Evolutionary conservation across 2,888 invertebrate species (phyloP), one percentile per base, ranked within the genome.

Genomic region (Eristalis tenax): DNA sequence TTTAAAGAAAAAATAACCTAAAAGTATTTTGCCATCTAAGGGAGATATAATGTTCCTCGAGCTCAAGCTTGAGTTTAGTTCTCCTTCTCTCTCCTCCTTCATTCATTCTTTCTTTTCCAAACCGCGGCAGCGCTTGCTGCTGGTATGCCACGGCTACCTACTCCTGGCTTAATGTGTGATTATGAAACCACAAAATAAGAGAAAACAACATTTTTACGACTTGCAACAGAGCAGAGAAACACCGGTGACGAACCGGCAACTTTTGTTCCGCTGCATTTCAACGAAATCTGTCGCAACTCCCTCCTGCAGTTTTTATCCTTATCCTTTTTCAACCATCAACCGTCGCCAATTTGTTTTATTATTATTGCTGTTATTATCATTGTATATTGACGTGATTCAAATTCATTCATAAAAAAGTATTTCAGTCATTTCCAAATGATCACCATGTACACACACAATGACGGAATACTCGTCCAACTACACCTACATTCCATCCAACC

Each of bases 341-440:
- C 80, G 74, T 68, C 38, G 73, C 43, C 73, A 79, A 73, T 69
- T 77, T 70, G 26, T 15, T 40, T 43, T 13, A n/a, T 57, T 28
- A n/a, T 73, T 57, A 22, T 65, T 70, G 38, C 28, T 32, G 38
- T 82, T 82, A 59, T 56, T 50, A 26, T 66, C 13, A 57, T 75
- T 70, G 66, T 68, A 43, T 68, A 71, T 85, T 68, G 81, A 69
- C 69, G 66, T 80, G 75, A 76, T 66, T 80, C 61, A 76, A 76
- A 76, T 85, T 85, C 84, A 85, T 85, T 85, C 84, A 85, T 80
- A 81, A 85, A 85, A 28, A 81, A 66, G 26, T 73, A 77, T 73
- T 71, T 76, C 28, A 43, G 56, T 18, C 75, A 35, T 66, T 74
- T 76, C 63, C 23, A 75, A 71, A 79, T 66, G 40, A 75, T 70